Conservation (phyloP, 2,797 vertebrate species). For the Garrulus glandarius region DNA sequence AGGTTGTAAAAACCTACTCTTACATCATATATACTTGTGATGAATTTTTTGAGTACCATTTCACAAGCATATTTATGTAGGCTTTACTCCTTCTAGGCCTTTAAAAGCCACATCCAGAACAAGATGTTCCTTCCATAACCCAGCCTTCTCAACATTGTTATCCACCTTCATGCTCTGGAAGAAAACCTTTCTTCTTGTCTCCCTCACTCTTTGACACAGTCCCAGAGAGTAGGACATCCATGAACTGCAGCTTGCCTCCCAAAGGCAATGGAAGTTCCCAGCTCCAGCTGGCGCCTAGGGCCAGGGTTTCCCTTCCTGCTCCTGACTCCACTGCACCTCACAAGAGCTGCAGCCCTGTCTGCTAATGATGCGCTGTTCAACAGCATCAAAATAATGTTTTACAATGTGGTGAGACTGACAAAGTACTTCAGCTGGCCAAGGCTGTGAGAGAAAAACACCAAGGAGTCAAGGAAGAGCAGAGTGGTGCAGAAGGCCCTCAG, state of each 20-base stretch:
- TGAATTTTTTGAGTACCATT: not conserved
- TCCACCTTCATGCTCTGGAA: not conserved
- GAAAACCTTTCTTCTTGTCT: not conserved
- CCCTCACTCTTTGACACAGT: not conserved
- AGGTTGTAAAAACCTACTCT: not conserved
- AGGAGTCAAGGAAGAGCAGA: not conserved
- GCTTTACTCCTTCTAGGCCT: not conserved
- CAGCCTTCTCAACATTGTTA: accelerated
- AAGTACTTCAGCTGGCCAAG: not conserved
- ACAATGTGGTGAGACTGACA: not conserved
- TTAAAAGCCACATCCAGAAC: not conserved
- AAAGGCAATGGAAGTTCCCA: not conserved
- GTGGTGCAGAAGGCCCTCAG: accelerated
- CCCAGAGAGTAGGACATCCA: not conserved
- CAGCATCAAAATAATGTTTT: not conserved
- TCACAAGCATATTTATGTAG: not conserved
- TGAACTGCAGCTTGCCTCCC: not conserved
- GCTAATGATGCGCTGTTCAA: not conserved
- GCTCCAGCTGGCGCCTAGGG: not conserved
- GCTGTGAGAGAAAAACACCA: not conserved
- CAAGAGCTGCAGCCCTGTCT: not conserved
- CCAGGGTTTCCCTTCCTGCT: not conserved
- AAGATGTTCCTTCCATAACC: not conserved
- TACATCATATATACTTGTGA: not conserved
- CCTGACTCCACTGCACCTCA: not conserved